Base-by-base conservation (phyloP, 2,888 invertebrate genomes). In the Parnassius orleans region DNA sequence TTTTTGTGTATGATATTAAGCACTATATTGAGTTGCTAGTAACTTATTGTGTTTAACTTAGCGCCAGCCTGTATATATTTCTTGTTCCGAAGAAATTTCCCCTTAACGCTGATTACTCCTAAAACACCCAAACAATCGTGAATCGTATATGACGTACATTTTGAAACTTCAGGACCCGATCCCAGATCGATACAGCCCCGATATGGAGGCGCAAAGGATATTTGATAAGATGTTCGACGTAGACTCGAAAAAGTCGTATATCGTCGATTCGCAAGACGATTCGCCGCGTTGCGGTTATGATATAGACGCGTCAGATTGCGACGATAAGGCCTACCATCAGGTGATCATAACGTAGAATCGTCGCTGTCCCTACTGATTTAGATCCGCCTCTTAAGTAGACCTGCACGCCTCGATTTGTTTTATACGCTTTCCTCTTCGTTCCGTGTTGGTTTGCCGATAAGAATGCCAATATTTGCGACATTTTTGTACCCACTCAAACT, bases 171-270 rank as follows among this genome's bases (percentile, higher is more conserved):
- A 91, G 91, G 91, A 87, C 70, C 80, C 88, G 79, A 87, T 92
- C 79, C 88, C 86, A 81, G 92, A 90, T 87, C 87, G 90, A 78
- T 92, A 92, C 90, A 92, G 92, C 86, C 92, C 92, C 80, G 92
- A 92, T 86, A 84, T 90, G 86, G 91, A 92, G 80, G 91, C 91
- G 76, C 90, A 92, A 83, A 84, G 91, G 87, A 91, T 92, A 74
- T 92, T 92, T 86, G 92, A 92, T 90, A 92, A 92, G 89, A 92
- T 92, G 92, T 92, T 92, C 84, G 92, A 92, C 81, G 87, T 89
- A 70, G 91, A 92, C 76, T 80, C 87, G 77, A 92, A 90, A 88
- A 88, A 84, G 77, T 83, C 83, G 68, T 88, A 83, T 81, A 80
- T 85, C 79, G 79, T 83, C 75, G 85, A 86, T 85, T 79, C 84